A percentile compares a stretch with the other conserved stretches of the same genome.
These are phyloP conservation scores for Porphyrio hochstetteri DNA, from an alignment of 2,113 vertebrate species.

Conservation along the genomic window DNA sequence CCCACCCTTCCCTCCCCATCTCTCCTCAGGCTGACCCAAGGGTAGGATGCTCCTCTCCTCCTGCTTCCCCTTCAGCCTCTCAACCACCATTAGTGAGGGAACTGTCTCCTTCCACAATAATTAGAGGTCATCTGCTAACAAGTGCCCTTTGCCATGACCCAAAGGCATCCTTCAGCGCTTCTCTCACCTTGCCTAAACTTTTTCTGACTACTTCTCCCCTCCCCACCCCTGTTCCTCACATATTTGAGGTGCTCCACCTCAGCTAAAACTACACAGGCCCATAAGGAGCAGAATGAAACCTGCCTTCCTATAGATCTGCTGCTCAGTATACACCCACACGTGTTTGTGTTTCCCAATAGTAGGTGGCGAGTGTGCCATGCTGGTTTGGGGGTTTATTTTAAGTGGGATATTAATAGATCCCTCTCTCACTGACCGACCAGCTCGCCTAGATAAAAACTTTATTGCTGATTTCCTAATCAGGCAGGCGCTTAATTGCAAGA, in stretches of 20 bases:
- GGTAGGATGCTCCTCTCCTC: background rate
- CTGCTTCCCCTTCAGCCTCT: background rate
- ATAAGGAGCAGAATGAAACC: background rate
- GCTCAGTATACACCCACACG: background rate
- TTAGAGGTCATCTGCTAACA: background rate
- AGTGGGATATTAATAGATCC: constrained; percentile 40
- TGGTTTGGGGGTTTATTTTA: background rate
- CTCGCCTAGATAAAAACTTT: background rate
- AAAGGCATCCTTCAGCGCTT: background rate
- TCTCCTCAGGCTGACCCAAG: background rate
- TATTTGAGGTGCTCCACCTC: background rate
- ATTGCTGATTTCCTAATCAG: constrained; percentile 44
- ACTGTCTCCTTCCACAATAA: background rate
- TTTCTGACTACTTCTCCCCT: background rate
- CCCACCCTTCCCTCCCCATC: background rate
- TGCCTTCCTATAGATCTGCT: background rate
- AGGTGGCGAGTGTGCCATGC: constrained; percentile 10
- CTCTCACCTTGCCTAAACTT: background rate
- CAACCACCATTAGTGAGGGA: background rate
- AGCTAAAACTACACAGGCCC: rapidly evolving
- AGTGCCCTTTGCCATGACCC: background rate
- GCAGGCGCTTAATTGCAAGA: background rate
- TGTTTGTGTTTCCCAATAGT: background rate
- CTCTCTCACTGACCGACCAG: background rate
- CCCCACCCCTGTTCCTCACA: background rate